Percentiles rank a stretch among this genome's conserved stretches.
phyloP scores from a whole-genome alignment of 2,888 invertebrate species.

The Heteromyza rotundicornis region DNA sequence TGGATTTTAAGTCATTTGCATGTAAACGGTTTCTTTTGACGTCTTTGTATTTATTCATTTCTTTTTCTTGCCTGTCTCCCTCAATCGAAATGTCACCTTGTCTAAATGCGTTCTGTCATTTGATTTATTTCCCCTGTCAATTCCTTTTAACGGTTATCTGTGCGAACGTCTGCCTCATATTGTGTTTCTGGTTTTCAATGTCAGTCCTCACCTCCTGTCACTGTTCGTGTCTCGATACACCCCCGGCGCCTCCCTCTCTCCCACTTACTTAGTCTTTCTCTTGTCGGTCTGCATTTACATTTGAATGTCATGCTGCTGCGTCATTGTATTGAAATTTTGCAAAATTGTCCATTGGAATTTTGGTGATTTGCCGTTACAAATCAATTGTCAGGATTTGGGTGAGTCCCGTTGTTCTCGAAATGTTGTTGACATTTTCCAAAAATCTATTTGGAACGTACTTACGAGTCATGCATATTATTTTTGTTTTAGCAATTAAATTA shows the following conservation, averaged over 20 bases:
- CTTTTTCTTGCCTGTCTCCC: not conserved
- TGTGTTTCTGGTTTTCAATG: not conserved
- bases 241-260: not conserved
- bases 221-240: not conserved
- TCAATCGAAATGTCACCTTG: not conserved
- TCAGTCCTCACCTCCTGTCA: not conserved
- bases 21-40: not conserved
- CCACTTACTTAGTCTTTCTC: too few relatives aligned
- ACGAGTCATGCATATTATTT: too few relatives aligned
- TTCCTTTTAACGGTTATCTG: not conserved
- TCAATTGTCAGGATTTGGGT: conserved; percentile 2
- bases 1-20: not conserved
- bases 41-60: not conserved
- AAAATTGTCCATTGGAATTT: not conserved
- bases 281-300: conserved; percentile 7
- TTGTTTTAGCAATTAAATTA: too few relatives aligned
- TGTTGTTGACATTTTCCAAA: not conserved
- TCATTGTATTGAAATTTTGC: conserved; percentile 1
- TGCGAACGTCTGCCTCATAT: not conserved
- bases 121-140: conserved; percentile 1
- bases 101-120: not conserved
- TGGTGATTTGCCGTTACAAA: conserved; percentile 1
- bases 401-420: not conserved
- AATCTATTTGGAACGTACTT: too few relatives aligned
- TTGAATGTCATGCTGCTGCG: not conserved